Evolutionary conservation across 2,113 vertebrate species (phyloP), one percentile per base, ranked within the genome.

Genomic region (Chelonoidis abingdonii): DNA sequence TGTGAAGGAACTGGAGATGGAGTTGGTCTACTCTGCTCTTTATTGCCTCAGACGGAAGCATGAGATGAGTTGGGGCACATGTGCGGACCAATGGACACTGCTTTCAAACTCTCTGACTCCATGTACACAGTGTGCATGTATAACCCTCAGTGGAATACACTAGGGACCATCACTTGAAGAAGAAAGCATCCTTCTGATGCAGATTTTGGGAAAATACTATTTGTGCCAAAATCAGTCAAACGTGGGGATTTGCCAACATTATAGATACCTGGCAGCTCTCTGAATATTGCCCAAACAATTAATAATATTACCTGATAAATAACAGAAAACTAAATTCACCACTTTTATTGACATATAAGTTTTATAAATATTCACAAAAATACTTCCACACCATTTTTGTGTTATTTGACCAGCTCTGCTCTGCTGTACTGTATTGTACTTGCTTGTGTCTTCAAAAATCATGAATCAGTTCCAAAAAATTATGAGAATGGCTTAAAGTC

Each of bases 391-490:
- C 10, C 50, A 25, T 25, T 25, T 35, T 79, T 14, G 44, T 10
- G 29, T 8, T 79, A 22, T 49, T 72, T 59, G 50, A 72, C 22
- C 1, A 53, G 22, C 25, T 94, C 87, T 53, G 4, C 19, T 47
- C 4, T 5, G 56, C 1, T 84, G 9, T 11, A 19, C 4, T 4
- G 4, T 4, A 31, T 1, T n/a, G 6, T 19, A 4, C 3, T 11
- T 75, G 38, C 44, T 27, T 9, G 1, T 3, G n/a, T 8, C 24
- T 72, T 56, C 25, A 10, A 80, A 92, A 93, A 35, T 10, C 8
- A 92, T 21, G 3, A 86, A 86, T 16, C 1, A 1, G 5, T 17
- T 83, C 80, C 50, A 27, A 86, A 78, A 62, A 92, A 69, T 52
- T 1, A 59, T 2, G 27, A 82, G 25, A 90, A 82, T 21, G 49